A percentile compares a stretch with the other conserved stretches of the same genome.
phyloP scores from a whole-genome alignment of 2,113 vertebrate genomes.

The Rhinopomastus cyanomelas region DNA sequence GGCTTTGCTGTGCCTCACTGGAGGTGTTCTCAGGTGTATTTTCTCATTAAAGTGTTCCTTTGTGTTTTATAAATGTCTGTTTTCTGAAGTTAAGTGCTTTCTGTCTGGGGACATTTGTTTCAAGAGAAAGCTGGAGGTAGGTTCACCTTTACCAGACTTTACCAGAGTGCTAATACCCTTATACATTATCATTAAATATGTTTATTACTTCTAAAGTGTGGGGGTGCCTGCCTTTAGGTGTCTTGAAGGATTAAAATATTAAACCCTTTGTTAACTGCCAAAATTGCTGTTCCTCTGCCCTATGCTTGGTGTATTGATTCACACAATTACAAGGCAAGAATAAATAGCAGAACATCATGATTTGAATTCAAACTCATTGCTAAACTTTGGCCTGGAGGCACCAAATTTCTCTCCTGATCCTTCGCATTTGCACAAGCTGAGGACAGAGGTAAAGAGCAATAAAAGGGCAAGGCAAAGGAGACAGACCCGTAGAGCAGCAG shows the following conservation, averaged over 20 bases:
- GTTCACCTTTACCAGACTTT: background rate
- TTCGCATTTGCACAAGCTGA: background rate
- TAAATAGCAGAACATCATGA: background rate
- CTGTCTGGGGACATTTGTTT: background rate
- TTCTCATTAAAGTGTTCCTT: background rate
- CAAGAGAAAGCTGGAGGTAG: background rate
- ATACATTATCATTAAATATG: background rate
- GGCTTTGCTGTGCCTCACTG: background rate
- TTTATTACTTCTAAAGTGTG: background rate
- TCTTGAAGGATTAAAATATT: background rate
- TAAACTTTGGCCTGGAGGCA: background rate
- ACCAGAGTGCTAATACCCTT: background rate
- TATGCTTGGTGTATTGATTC: background rate
- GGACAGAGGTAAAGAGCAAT: background rate
- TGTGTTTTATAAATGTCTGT: background rate
- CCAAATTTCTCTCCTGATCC: background rate
- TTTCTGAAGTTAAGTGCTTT: background rate
- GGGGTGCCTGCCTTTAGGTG: background rate
- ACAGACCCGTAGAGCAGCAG: background rate
- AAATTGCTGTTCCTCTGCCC: background rate
- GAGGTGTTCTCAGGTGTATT: background rate
- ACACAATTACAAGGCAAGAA: background rate
- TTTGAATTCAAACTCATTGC: background rate
- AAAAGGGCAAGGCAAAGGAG: background rate
- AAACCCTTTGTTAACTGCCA: background rate